These are phyloP conservation scores for Esox lucius DNA, from an alignment of 2,797 vertebrate species.

Conservation along the genomic window DNA sequence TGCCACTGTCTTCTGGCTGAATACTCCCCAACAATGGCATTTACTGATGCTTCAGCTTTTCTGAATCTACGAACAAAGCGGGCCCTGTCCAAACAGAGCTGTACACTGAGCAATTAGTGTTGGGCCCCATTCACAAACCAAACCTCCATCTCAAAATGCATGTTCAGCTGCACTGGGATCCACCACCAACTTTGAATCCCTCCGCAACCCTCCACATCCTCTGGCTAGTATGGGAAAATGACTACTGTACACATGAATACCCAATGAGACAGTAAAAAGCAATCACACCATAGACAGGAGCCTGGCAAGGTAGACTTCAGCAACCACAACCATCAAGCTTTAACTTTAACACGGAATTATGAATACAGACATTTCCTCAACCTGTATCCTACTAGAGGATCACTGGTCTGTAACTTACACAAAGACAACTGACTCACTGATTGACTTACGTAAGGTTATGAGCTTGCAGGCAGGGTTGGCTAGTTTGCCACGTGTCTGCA, in stretches of 20 bases:
- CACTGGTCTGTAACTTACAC: background rate
- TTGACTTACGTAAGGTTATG: background rate
- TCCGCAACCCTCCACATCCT: background rate
- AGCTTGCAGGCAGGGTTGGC: background rate
- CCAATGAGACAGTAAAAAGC: background rate
- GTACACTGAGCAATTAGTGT: constrained; percentile 22
- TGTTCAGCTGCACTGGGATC: constrained; percentile 1
- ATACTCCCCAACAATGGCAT: constrained; percentile 66
- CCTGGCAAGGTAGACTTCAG: background rate
- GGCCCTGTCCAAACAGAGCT: constrained; percentile 63
- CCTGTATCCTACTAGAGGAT: background rate
- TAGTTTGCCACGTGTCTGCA: background rate
- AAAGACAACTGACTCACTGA: background rate
- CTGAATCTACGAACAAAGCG: constrained; percentile 68
- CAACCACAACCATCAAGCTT: background rate
- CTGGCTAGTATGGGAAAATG: background rate
- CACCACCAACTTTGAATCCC: background rate
- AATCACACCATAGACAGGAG: background rate
- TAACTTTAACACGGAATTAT: background rate
- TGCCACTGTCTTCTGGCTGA: constrained; percentile 50
- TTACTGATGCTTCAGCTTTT: constrained; percentile 72
- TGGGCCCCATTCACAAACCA: constrained; percentile 11
- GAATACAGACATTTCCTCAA: background rate
- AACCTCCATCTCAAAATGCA: background rate
- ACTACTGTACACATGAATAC: background rate